Evolutionary conservation across 2,113 vertebrate genomes (phyloP).

Genomic region (Cercopithecus mona): DNA sequence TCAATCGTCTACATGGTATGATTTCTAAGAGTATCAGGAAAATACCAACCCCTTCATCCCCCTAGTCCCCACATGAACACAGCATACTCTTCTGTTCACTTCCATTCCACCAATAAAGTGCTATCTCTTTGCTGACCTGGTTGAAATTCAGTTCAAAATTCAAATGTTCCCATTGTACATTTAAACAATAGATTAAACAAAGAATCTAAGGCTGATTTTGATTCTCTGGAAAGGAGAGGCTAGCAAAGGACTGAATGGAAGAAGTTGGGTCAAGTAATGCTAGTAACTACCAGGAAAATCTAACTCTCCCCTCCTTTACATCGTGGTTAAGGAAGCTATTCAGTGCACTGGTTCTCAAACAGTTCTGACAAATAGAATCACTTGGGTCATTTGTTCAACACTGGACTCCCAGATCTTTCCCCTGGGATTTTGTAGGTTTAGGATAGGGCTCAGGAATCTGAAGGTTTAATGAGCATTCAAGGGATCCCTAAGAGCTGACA

Average conservation of each 20-base stretch:
- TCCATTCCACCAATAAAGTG: not conserved
- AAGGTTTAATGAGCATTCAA: slow-evolving; percentile 35
- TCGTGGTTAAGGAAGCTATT: not conserved
- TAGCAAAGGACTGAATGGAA: not conserved
- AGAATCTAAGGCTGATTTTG: not conserved
- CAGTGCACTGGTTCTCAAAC: not conserved
- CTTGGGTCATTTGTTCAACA: slow-evolving; percentile 10
- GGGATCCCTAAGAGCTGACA: not conserved
- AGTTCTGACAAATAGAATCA: not conserved
- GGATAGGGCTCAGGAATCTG: not conserved
- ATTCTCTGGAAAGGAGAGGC: not conserved
- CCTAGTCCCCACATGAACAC: not conserved
- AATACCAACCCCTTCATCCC: not conserved
- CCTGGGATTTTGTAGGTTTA: not conserved
- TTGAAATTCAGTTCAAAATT: not conserved
- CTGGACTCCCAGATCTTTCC: not conserved
- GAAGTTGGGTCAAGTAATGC: not conserved
- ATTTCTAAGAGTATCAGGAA: slow-evolving; percentile 18
- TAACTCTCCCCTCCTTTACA: not conserved
- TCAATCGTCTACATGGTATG: not conserved
- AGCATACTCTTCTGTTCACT: not conserved
- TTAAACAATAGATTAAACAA: not conserved
- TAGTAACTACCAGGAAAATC: not conserved
- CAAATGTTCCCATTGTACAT: not conserved
- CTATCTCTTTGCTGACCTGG: slow-evolving; percentile 1